A percentile compares a stretch with the other conserved stretches of the same genome.
phyloP scores from a whole-genome alignment of 2,888 invertebrate genomes.

The Caenorhabditis panamensis region DNA sequence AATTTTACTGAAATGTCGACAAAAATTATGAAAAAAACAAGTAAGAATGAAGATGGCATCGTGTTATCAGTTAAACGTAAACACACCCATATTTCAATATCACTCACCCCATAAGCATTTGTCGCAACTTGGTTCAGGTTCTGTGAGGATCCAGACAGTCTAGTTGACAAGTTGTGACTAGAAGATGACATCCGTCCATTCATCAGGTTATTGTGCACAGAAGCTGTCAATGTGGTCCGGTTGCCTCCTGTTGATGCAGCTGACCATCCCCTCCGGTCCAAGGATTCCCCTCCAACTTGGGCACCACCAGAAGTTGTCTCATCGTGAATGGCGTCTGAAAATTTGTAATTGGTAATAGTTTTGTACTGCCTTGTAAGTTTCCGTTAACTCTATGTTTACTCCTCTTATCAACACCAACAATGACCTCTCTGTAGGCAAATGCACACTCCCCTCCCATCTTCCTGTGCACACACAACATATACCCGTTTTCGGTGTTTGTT shows the following conservation, averaged over 20 bases:
- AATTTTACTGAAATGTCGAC: too few relatives aligned
- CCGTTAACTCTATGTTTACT: constrained; percentile 2
- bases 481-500: constrained; percentile 49
- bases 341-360: background rate
- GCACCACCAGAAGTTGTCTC: constrained; percentile 32
- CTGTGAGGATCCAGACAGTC: constrained; percentile 64
- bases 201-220: constrained; percentile 58
- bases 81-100: too few relatives aligned
- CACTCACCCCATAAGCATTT: constrained; percentile 58
- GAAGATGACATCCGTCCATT: constrained; percentile 65
- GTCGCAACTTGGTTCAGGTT: constrained; percentile 58
- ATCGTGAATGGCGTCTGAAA: constrained; percentile 66
- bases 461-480: constrained; percentile 34
- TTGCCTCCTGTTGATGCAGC: constrained; percentile 32
- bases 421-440: constrained; percentile 14
- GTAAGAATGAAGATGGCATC: too few relatives aligned
- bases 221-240: constrained; percentile 50
- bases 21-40: background rate
- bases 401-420: constrained; percentile 7
- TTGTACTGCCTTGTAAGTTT: background rate
- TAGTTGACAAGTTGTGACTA: constrained; percentile 60
- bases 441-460: background rate
- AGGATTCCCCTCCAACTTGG: constrained; percentile 45
- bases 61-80: too few relatives aligned
- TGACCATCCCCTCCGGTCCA: constrained; percentile 65